Percentiles rank a stretch among this genome's conserved stretches.
Evolutionary conservation across 2,888 invertebrate genomes (phyloP).

Genomic region (Notodonta dromedarius): DNA sequence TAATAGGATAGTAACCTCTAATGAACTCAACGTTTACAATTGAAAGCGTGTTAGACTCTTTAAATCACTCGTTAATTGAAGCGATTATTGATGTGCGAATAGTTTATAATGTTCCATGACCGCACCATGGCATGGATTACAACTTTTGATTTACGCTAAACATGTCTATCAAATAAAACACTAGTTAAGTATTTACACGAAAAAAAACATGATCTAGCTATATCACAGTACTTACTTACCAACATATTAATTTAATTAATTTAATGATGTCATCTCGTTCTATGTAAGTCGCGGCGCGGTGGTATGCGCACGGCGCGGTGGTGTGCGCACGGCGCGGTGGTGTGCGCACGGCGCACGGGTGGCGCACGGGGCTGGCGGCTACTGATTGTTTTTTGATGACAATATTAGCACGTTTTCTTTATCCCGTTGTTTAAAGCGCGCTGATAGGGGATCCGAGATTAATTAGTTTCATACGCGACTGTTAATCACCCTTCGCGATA

Average conservation of each 20-base stretch:
- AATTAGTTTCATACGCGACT: slow-evolving; percentile 16
- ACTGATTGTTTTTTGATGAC: slow-evolving; percentile 25
- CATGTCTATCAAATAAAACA: not conserved
- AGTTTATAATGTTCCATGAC: slow-evolving; percentile 1
- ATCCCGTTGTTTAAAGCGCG: slow-evolving; percentile 16
- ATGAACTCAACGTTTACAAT: slow-evolving; percentile 13
- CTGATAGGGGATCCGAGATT: slow-evolving; percentile 10
- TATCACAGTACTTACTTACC: too few relatives aligned
- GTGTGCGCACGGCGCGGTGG: too few relatives aligned
- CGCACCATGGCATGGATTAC: not conserved
- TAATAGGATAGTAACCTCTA: slow-evolving; percentile 7
- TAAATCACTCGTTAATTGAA: slow-evolving; percentile 7
- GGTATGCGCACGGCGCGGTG: too few relatives aligned
- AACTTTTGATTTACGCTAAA: not conserved
- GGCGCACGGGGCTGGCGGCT: too few relatives aligned
- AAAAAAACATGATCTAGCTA: too few relatives aligned
- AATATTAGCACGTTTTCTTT: slow-evolving; percentile 16
- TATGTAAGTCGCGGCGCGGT: too few relatives aligned
- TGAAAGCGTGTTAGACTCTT: slow-evolving; percentile 8
- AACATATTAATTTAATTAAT: too few relatives aligned
- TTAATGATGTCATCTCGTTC: not conserved
- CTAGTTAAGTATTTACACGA: too few relatives aligned
- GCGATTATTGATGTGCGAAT: not conserved
- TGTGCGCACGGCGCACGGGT: too few relatives aligned
- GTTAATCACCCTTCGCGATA: slow-evolving; percentile 9